A percentile compares a stretch with the other conserved stretches of the same genome.
Evolutionary conservation across 2,113 vertebrate genomes (phyloP).

Genomic region (Marcusenius ussheri): DNA sequence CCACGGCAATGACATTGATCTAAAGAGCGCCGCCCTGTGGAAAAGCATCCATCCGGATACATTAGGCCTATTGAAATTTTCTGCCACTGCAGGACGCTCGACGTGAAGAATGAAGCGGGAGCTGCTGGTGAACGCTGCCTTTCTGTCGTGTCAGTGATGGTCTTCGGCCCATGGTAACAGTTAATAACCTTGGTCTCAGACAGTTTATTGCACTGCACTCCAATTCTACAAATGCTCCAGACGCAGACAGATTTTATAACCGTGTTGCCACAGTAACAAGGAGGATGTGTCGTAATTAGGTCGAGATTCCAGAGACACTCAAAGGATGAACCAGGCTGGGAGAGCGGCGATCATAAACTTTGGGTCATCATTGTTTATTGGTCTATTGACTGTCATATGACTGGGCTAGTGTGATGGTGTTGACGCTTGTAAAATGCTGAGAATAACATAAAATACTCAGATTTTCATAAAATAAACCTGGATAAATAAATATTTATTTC

Average conservation of each 20-base stretch:
- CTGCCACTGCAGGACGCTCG: constrained; percentile 24
- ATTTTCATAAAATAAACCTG: constrained; percentile 43
- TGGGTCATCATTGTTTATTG: constrained; percentile 60
- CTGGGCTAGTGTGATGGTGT: constrained; percentile 58
- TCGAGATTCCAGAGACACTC: constrained; percentile 80
- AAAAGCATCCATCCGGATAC: constrained; percentile 14
- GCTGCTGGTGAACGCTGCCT: constrained; percentile 31
- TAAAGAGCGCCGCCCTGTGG: constrained; percentile 89
- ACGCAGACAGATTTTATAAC: constrained; percentile 80
- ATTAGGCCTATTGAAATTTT: constrained; percentile 1
- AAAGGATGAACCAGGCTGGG: constrained; percentile 70
- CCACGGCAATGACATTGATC: constrained; percentile 97
- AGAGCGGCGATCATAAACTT: constrained; percentile 65
- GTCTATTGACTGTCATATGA: constrained; percentile 65
- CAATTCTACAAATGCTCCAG: constrained; percentile 74
- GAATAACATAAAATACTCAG: constrained; percentile 59
- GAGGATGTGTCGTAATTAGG: constrained; percentile 91
- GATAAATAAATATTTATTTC: constrained; percentile 30
- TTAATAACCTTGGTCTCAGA: constrained; percentile 72
- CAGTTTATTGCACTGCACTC: constrained; percentile 75
- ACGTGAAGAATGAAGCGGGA: constrained; percentile 43
- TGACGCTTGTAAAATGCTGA: constrained; percentile 54
- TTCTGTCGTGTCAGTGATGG: constrained; percentile 45
- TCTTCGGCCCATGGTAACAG: constrained; percentile 67
- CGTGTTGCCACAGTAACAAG: constrained; percentile 74